These are phyloP conservation scores for Mimas tiliae DNA, from an alignment of 2,888 invertebrate species.

Conservation along the genomic window DNA sequence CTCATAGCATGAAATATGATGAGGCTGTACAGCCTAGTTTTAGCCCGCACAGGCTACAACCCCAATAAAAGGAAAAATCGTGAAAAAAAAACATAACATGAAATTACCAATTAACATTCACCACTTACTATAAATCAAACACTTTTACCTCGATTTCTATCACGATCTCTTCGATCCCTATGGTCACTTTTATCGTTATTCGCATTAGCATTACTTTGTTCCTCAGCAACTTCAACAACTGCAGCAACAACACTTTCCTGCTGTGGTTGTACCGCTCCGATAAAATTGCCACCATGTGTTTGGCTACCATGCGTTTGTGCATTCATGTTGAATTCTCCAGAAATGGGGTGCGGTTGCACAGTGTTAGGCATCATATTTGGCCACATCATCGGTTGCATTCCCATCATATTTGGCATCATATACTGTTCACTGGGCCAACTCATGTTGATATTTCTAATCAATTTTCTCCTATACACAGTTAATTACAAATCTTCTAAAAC, in stretches of 20 bases:
- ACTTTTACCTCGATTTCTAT: constrained; percentile 20
- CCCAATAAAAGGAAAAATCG: too few species aligned
- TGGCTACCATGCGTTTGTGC: background rate
- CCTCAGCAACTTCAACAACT: constrained; percentile 11
- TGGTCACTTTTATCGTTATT: constrained; percentile 25
- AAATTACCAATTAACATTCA: too few species aligned
- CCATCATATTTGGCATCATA: constrained; percentile 42
- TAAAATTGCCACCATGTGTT: constrained; percentile 4
- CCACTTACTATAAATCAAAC: too few species aligned
- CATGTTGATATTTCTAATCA: background rate
- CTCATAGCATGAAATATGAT: too few species aligned
- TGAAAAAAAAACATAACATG: too few species aligned
- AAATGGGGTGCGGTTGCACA: constrained; percentile 6
- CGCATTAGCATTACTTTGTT: constrained; percentile 21
- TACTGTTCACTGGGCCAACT: constrained; percentile 43
- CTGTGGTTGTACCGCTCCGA: background rate
- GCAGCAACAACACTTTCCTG: background rate
- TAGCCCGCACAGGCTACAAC: too few species aligned
- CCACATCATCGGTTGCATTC: constrained; percentile 37
- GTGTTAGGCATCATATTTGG: constrained; percentile 36
- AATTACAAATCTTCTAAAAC: too few species aligned
- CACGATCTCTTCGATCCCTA: constrained; percentile 28
- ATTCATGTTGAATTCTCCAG: constrained; percentile 15
- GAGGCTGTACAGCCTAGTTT: too few species aligned
- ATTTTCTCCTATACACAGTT: background rate